These are phyloP conservation scores for Talpa occidentalis DNA, from an alignment of 2,113 vertebrate species.

Conservation along the genomic window DNA sequence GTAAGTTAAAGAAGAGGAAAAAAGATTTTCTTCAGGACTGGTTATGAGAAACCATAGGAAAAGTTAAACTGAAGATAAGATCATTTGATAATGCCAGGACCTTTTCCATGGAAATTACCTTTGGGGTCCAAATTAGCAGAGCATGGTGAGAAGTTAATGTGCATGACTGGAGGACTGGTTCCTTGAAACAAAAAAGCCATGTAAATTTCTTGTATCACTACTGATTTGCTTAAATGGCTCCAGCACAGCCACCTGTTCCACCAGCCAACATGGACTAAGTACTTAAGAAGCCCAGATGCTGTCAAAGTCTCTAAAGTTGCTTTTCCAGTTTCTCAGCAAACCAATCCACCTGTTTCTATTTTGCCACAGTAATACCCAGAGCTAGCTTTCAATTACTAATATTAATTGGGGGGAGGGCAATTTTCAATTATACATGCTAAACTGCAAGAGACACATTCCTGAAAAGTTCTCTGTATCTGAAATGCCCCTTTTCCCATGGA, in stretches of 20 bases:
- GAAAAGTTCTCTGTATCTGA: constrained; percentile 40
- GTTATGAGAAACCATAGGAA: constrained; percentile 15
- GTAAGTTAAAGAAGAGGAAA: not conserved
- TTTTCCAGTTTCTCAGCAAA: constrained; percentile 35
- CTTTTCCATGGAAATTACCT: not conserved
- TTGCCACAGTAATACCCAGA: not conserved
- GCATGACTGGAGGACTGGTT: not conserved
- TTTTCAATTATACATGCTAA: constrained; percentile 50
- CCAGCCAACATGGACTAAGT: not conserved
- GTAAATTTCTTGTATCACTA: not conserved
- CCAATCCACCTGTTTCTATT: constrained; percentile 44
- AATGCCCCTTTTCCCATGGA: not conserved
- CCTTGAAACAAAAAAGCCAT: not conserved
- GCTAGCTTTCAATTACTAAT: not conserved
- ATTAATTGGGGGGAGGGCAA: not conserved
- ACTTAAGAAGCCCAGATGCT: not conserved
- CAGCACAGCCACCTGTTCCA: not conserved
- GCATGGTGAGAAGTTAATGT: not conserved
- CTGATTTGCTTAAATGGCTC: not conserved
- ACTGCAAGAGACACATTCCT: not conserved
- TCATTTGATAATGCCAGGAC: not conserved
- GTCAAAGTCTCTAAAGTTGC: not conserved
- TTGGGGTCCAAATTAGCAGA: not conserved
- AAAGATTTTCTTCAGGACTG: not conserved
- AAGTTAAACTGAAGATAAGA: not conserved